Evolutionary conservation across 1,140 invertebrate species (phyloP).

Genomic region (Neodiprion fabricii): DNA sequence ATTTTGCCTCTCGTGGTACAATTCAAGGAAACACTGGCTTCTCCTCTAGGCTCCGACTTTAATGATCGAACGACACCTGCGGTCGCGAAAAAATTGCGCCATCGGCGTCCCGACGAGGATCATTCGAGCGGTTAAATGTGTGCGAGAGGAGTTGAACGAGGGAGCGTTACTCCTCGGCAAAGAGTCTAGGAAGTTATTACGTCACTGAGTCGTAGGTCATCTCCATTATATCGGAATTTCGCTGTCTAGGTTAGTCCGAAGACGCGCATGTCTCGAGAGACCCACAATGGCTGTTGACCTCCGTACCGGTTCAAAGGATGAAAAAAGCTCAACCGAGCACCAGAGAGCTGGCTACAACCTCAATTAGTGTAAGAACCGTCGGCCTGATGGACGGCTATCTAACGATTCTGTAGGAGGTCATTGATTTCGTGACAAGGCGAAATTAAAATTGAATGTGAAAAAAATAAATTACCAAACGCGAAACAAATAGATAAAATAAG

Average conservation of each 20-base stretch:
- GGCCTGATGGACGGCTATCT: too few species aligned
- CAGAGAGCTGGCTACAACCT: too few species aligned
- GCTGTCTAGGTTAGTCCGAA: constrained; percentile 38
- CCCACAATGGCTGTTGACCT: constrained; percentile 55
- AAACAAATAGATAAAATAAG: too few species aligned
- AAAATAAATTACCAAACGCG: too few species aligned
- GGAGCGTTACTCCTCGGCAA: background rate
- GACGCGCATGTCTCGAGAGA: constrained; percentile 28
- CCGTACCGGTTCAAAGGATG: constrained; percentile 26
- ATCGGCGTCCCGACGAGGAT: too few species aligned
- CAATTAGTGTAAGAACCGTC: too few species aligned
- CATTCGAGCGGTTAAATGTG: background rate
- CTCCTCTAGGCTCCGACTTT: background rate
- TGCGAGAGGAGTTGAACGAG: background rate
- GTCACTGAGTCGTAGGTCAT: constrained; percentile 56
- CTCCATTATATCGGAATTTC: constrained; percentile 57
- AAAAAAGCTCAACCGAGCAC: constrained; percentile 12
- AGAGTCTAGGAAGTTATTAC: constrained; percentile 53
- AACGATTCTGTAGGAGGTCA: too few species aligned
- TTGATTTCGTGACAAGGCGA: too few species aligned
- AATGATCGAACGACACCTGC: background rate
- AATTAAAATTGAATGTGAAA: too few species aligned
- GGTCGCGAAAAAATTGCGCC: background rate
- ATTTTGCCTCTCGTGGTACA: too few species aligned
- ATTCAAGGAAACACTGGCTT: too few species aligned